Percentiles rank a stretch among this genome's conserved stretches.
Evolutionary conservation across 2,113 vertebrate species (phyloP).

Genomic region (Genyomyrus donnyi): DNA sequence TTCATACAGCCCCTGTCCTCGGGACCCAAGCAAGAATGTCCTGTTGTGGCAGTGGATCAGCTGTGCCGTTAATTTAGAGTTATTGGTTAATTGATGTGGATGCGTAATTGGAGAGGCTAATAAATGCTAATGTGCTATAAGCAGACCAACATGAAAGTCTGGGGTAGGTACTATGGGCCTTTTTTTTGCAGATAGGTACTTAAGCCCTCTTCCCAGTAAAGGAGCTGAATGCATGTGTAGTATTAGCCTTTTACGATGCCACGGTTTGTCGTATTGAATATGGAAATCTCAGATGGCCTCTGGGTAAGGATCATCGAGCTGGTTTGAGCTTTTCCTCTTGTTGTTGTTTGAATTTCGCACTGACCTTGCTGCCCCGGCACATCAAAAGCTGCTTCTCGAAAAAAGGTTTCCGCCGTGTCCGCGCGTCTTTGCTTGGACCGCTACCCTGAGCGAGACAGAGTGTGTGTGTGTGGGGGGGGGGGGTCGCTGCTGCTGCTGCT

Average conservation of each 20-base stretch:
- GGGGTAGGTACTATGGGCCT: neutral
- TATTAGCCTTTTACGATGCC: neutral
- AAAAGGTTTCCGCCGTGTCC: conserved; percentile 47
- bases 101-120: neutral
- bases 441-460: conserved; percentile 26
- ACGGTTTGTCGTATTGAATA: conserved; percentile 54
- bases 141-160: neutral
- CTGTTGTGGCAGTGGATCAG: neutral
- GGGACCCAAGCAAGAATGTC: neutral
- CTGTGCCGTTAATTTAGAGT: neutral
- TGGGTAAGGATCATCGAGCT: conserved; percentile 66
- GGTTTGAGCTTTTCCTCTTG: conserved; percentile 50
- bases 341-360: conserved; percentile 48
- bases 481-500: neutral
- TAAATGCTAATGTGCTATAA: neutral
- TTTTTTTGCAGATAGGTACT: neutral
- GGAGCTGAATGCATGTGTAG: neutral
- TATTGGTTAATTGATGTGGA: neutral
- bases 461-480: neutral
- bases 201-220: neutral
- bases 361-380: conserved; percentile 62
- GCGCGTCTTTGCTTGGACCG: conserved; percentile 49
- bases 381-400: conserved; percentile 62
- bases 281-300: conserved; percentile 64
- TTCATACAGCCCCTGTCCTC: neutral